phyloP scores from a whole-genome alignment of 2,888 invertebrate species.

The Calliopum simillimum region DNA sequence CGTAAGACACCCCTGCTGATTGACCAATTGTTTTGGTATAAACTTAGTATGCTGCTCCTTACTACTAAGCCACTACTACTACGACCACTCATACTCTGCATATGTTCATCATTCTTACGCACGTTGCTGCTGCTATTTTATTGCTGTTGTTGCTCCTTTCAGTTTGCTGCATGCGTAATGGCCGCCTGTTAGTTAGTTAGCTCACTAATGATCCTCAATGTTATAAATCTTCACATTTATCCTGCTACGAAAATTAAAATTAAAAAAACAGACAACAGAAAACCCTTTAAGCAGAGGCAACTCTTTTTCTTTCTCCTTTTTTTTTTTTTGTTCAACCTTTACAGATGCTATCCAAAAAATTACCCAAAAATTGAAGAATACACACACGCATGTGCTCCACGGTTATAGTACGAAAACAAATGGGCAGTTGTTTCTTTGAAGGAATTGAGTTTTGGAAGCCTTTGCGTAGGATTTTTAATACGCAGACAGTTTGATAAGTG shows the following conservation, averaged over 20 bases:
- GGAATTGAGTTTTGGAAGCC: not conserved
- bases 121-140: not conserved
- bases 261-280: not conserved
- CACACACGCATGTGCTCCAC: conserved; percentile 25
- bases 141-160: not conserved
- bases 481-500: too few relatives aligned
- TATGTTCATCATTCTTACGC: not conserved
- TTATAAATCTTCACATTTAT: conserved; percentile 29
- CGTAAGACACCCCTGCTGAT: not conserved
- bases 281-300: conserved; percentile 27
- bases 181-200: conserved; percentile 13
- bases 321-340: not conserved
- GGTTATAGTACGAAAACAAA: too few relatives aligned
- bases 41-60: too few relatives aligned
- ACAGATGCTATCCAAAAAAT: conserved; percentile 35
- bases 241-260: not conserved
- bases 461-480: too few relatives aligned
- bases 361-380: conserved; percentile 26
- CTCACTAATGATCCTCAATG: conserved; percentile 29
- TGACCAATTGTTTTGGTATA: not conserved
- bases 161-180: not conserved
- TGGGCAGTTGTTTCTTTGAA: conserved; percentile 2
- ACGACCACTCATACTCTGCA: too few relatives aligned
- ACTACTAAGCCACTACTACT: not conserved
- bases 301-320: conserved; percentile 7